These are phyloP conservation scores for Cataglyphis hispanica DNA, from an alignment of 1,140 invertebrate species.

Conservation along the genomic window DNA sequence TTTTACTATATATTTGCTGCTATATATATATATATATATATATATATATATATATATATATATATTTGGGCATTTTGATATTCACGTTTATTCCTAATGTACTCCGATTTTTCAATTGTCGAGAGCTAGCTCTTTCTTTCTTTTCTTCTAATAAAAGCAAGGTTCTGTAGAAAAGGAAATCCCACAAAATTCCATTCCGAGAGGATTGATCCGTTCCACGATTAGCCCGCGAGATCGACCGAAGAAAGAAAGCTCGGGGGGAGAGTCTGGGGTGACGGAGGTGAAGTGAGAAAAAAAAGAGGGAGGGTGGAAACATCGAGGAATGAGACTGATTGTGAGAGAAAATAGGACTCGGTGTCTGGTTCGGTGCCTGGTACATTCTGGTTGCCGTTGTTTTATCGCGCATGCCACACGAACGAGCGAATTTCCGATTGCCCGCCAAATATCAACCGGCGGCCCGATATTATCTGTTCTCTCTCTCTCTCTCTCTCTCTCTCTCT, in stretches of 20 bases:
- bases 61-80: no score
- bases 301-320: conserved; percentile 1
- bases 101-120: conserved; percentile 17
- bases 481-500: background rate
- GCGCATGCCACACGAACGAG: conserved; percentile 43
- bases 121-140: background rate
- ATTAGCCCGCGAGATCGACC: conserved; percentile 41
- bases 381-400: conserved; percentile 32
- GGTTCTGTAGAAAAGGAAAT: background rate
- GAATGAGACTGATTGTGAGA: conserved; percentile 55
- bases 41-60: no score
- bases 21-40: no score
- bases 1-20: no score
- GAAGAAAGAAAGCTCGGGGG: conserved; percentile 16
- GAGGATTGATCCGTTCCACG: conserved; percentile 21
- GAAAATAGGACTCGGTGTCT: conserved; percentile 58
- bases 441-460: conserved; percentile 52
- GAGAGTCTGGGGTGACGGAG: background rate
- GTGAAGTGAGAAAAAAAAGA: background rate
- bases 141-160: background rate
- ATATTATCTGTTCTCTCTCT: background rate
- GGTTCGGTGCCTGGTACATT: conserved; percentile 48
- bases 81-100: background rate
- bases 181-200: background rate
- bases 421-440: conserved; percentile 57